These are phyloP conservation scores for Drosophila tristis DNA, from an alignment of 1,140 invertebrate species.

Conservation along the genomic window DNA sequence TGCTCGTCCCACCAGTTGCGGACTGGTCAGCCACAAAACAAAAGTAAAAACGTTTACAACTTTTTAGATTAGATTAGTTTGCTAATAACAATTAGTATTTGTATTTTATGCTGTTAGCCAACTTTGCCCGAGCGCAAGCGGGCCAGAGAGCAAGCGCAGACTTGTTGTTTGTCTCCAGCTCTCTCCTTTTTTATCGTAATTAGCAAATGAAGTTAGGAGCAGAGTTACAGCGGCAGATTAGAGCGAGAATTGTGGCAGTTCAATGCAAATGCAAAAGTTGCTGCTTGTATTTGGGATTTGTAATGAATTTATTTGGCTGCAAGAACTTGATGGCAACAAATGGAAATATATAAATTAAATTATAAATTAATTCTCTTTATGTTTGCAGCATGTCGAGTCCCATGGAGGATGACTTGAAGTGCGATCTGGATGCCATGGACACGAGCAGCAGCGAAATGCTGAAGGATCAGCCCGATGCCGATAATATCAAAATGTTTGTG, in stretches of 20 bases:
- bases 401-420: conserved; percentile 36
- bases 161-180: conserved; percentile 13
- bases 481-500: conserved; percentile 99
- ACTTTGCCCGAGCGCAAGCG: conserved; percentile 24
- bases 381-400: conserved; percentile 39
- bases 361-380: background rate
- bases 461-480: conserved; percentile 93
- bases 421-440: conserved; percentile 43
- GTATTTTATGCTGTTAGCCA: conserved; percentile 77
- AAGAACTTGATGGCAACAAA: background rate
- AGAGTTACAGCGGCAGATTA: background rate
- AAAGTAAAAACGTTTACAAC: conserved; percentile 83
- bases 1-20: conserved; percentile 1
- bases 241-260: conserved; percentile 11
- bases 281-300: conserved; percentile 3
- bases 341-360: background rate
- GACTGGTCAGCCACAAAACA: conserved; percentile 65
- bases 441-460: conserved; percentile 30
- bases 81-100: conserved; percentile 84
- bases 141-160: background rate
- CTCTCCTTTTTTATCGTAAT: conserved; percentile 70
- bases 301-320: conserved; percentile 13
- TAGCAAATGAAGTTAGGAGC: conserved; percentile 74
- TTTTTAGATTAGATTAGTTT: conserved; percentile 84
- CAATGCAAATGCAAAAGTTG: conserved; percentile 30